Conservation (phyloP, 1,140 invertebrate species). For the Pseudomyrmex sp. region DNA sequence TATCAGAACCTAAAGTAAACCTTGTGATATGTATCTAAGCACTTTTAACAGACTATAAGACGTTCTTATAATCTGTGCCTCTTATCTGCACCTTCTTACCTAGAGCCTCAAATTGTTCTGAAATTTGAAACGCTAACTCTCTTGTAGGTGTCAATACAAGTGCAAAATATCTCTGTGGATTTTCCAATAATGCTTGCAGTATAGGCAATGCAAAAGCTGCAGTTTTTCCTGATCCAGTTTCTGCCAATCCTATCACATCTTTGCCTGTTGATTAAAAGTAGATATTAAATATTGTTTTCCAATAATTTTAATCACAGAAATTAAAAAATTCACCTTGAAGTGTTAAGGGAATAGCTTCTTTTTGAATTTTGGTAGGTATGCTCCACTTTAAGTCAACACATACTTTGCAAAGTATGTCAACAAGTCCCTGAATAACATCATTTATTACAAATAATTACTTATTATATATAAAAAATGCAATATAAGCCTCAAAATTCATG, state of each 20-base stretch:
- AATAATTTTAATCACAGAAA: not conserved
- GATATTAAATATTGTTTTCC: not conserved
- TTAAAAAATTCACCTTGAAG: slow-evolving; percentile 88
- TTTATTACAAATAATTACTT: slow-evolving; percentile 8
- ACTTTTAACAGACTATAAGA: not conserved
- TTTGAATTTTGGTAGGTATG: slow-evolving; percentile 97
- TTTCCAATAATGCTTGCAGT: slow-evolving; percentile 94
- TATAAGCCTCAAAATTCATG: not conserved
- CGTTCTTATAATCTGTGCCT: too few species aligned
- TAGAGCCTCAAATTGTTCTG: slow-evolving; percentile 97
- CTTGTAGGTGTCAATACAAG: slow-evolving; percentile 98
- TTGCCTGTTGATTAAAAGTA: slow-evolving; percentile 86
- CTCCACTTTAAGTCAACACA: slow-evolving; percentile 98
- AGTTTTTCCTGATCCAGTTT: slow-evolving; percentile 99
- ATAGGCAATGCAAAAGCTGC: slow-evolving; percentile 99
- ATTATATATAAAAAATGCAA: not conserved
- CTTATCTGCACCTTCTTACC: slow-evolving; percentile 85
- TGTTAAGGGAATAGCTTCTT: slow-evolving; percentile 95
- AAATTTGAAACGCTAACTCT: slow-evolving; percentile 98
- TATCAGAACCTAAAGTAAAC: slow-evolving; percentile 87
- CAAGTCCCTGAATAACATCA: slow-evolving; percentile 90
- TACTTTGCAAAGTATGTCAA: slow-evolving; percentile 95
- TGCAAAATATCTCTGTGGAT: slow-evolving; percentile 97
- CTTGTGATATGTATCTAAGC: slow-evolving; percentile 9
- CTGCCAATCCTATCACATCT: slow-evolving; percentile 98